Evolutionary conservation across 1,140 invertebrate genomes (phyloP).

Genomic region (Cydia fagiglandana): DNA sequence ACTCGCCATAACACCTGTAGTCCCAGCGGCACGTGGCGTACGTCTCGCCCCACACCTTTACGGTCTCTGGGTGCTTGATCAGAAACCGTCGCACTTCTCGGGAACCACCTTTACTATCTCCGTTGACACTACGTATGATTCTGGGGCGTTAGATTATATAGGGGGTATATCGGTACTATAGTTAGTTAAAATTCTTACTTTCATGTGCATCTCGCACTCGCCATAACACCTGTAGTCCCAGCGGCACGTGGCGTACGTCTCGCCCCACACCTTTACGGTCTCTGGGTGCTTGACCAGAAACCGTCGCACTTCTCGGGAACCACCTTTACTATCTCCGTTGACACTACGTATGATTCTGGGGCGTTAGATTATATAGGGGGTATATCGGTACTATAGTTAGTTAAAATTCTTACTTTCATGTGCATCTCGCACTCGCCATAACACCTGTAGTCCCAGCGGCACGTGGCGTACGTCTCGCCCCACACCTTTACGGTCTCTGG

Average conservation of each 20-base stretch:
- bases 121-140: no score
- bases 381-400: background rate
- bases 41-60: constrained; percentile 71
- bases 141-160: no score
- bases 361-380: constrained; percentile 22
- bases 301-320: constrained; percentile 64
- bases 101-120: no score
- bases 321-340: constrained; percentile 57
- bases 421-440: constrained; percentile 64
- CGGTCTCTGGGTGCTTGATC: constrained; percentile 52
- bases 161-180: no score
- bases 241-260: constrained; percentile 58
- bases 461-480: constrained; percentile 64
- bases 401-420: constrained; percentile 48
- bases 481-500: constrained; percentile 64
- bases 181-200: constrained; percentile 43
- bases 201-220: constrained; percentile 59
- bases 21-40: constrained; percentile 60
- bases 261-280: constrained; percentile 67
- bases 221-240: constrained; percentile 65
- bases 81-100: no score
- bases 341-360: constrained; percentile 61
- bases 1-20: constrained; percentile 62
- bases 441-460: constrained; percentile 60
- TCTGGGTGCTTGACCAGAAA: constrained; percentile 59